Evolutionary conservation across 2,113 vertebrate genomes (phyloP).

Genomic region (Malurus alboscapulatus): DNA sequence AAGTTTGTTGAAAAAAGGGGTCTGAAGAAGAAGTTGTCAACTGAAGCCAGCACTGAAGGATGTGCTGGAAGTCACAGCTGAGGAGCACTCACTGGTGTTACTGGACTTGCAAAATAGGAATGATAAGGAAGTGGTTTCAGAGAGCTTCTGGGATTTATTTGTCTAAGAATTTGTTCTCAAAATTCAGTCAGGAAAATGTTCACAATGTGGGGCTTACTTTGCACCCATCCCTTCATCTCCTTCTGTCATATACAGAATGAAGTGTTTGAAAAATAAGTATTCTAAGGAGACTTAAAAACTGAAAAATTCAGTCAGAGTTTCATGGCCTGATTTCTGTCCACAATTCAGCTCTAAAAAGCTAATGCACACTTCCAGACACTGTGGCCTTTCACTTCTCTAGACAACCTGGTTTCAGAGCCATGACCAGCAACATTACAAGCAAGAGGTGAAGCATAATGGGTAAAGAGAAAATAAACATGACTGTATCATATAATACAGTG

Average conservation of each 20-base stretch:
- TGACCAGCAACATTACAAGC: background rate
- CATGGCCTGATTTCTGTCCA: background rate
- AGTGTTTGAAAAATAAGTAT: background rate
- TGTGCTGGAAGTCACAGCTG: background rate
- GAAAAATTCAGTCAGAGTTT: background rate
- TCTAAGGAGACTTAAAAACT: background rate
- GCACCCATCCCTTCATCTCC: background rate
- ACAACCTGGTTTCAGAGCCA: background rate
- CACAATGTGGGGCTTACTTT: background rate
- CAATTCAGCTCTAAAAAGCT: background rate
- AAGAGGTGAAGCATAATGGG: background rate
- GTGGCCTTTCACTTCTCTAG: background rate
- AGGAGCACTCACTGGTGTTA: background rate
- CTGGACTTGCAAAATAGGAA: background rate
- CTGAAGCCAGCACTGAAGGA: background rate
- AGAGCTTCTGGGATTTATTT: background rate
- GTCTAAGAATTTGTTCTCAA: background rate
- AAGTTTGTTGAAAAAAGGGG: background rate
- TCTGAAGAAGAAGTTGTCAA: background rate
- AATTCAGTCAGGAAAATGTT: background rate
- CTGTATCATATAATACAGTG: background rate
- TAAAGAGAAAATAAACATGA: background rate
- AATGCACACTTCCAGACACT: background rate
- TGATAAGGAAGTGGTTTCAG: background rate
- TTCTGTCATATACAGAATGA: background rate